Evolutionary conservation across 2,113 vertebrate genomes (phyloP).

Genomic region (Peromyscus leucopus): DNA sequence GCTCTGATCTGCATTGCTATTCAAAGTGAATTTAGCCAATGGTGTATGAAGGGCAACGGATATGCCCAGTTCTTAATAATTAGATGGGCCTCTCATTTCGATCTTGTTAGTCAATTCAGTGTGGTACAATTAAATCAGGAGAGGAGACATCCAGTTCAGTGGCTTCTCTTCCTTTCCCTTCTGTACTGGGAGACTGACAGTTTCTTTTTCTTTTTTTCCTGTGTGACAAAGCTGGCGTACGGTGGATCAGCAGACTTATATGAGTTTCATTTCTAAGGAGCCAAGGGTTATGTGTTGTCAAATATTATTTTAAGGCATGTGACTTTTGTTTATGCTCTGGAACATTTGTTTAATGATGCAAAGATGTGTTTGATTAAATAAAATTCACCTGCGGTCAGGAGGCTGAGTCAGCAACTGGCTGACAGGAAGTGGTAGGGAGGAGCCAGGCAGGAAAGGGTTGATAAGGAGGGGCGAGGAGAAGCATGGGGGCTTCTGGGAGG

Average conservation of each 20-base stretch:
- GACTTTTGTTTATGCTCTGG: no score
- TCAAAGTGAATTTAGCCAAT: conserved; percentile 66
- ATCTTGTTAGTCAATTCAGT: conserved; percentile 67
- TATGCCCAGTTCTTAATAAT: conserved; percentile 56
- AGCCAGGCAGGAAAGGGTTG: no score
- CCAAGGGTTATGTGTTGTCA: conserved; percentile 58
- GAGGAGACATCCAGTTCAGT: not conserved
- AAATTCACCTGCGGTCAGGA: no score
- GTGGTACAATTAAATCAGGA: conserved; percentile 63
- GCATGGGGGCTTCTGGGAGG: no score
- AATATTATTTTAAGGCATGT: no score
- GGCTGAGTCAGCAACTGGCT: no score
- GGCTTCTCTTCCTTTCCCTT: conserved; percentile 33
- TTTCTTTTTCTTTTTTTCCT: conserved; percentile 42
- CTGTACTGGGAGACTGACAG: not conserved
- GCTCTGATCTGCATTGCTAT: conserved; percentile 62
- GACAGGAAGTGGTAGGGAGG: no score
- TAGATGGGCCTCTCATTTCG: conserved; percentile 68
- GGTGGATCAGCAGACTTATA: conserved; percentile 30
- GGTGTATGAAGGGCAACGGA: conserved; percentile 59
- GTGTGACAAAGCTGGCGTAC: not conserved
- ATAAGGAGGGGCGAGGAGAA: no score
- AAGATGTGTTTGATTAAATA: no score
- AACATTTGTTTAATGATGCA: no score
- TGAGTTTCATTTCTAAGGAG: conserved; percentile 33